Base-by-base conservation (phyloP, 1,140 invertebrate genomes). In the Pogonus chalceus region DNA sequence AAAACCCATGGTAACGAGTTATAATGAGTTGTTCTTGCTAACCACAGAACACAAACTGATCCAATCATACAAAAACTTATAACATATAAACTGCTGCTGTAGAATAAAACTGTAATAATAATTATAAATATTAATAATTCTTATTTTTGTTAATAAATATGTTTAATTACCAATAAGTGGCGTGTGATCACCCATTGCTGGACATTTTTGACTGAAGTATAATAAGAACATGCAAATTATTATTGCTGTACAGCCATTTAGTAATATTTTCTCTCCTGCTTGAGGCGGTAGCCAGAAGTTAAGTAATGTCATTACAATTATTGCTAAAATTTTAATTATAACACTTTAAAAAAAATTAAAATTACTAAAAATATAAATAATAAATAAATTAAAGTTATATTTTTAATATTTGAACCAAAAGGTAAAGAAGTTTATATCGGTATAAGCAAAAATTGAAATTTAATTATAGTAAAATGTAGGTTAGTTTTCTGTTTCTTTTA, bases 251-350 rank as follows among this genome's bases (percentile, higher is more conserved):
- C 75, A 72, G 18, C 76, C 77, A 54, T 78, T 79, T n/a, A 84
- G 60, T 21, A 77, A 68, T 20, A 84, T 75, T 66, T 84, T 84
- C 60, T 82, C 81, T 16, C 76, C 77, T 59, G 81, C 75, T 56
- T 80, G 74, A 0, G 82, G 79, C 14, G 83, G 81, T 49, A 86
- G 58, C 77, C 81, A 83, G 64, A 86, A 85, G 2, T 72, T 74
- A 3, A 77, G 65, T 23, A 85, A 60, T 1, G 77, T 79, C 52
- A 87, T 57, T 2, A 84, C 61, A 1, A 84, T 72, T 48, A 84
- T 76, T 23, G 79, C 82, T 74, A 64, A 58, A 74, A 72, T 52
- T 61, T 56, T 64, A 55, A n/a, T n/a, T n/a, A n/a, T n/a, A n/a
- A n/a, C n/a, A n/a, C n/a, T n/a, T n/a, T n/a, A 61, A 20, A 49